Percentiles rank a stretch among this genome's conserved stretches.
phyloP scores from a whole-genome alignment of 2,113 vertebrate species.

The Spea bombifrons region DNA sequence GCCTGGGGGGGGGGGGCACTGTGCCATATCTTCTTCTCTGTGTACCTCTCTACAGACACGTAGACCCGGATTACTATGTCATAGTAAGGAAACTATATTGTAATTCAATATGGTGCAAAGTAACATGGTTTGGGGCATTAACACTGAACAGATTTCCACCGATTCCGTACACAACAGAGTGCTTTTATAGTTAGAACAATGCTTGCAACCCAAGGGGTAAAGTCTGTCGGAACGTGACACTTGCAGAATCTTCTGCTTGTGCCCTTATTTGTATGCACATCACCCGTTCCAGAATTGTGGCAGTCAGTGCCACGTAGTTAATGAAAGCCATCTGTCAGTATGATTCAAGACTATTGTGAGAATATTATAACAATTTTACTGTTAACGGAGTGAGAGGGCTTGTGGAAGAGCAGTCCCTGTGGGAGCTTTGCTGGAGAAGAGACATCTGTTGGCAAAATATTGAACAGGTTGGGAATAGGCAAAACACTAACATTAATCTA shows the following conservation, averaged over 20 bases:
- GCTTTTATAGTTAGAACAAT: not conserved
- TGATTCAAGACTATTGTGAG: constrained; percentile 41
- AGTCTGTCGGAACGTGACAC: constrained; percentile 27
- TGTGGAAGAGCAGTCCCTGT: constrained; percentile 20
- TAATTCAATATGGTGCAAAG: too few species aligned
- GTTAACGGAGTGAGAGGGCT: constrained; percentile 9
- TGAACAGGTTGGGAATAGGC: not conserved
- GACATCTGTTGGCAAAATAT: constrained; percentile 25
- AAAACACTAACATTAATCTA: not conserved
- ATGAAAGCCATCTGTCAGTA: constrained; percentile 37
- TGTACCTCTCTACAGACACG: not conserved
- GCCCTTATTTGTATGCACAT: not conserved
- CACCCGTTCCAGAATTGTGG: not conserved
- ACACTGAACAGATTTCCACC: not conserved
- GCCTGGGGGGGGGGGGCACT: not conserved
- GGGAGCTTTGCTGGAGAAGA: constrained; percentile 33
- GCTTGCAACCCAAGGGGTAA: not conserved
- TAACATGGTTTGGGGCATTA: not conserved
- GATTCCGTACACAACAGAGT: not conserved
- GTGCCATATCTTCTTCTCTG: not conserved
- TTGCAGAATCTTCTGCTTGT: constrained; percentile 9
- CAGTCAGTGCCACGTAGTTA: constrained; percentile 10
- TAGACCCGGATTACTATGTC: not conserved
- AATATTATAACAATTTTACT: constrained; percentile 42
- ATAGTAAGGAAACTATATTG: too few species aligned